Base-by-base conservation (phyloP, 2,113 vertebrate genomes). In the Porphyrio hochstetteri region DNA sequence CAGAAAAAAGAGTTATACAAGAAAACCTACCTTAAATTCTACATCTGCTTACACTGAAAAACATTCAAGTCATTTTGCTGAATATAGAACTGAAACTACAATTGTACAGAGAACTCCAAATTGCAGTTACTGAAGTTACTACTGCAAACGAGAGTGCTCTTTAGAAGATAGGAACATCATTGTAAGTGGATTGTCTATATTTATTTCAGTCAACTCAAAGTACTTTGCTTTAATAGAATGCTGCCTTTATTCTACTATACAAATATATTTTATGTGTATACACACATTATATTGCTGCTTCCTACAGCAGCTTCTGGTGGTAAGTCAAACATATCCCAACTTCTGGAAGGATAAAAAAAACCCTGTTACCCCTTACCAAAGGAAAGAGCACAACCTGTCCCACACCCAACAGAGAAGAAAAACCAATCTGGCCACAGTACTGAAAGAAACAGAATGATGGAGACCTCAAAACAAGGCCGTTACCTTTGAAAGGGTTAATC, bases 371-470 rank as follows among this genome's bases (percentile, higher is more conserved):
- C 5, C 13, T 78, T 78, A n/a, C 6, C 40, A 56, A 42, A 3
- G 24, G 8, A 40, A 56, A 92, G 38, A 64, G 18, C 2, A 50
- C 79, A 70, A 74, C 5, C 15, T 19, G 10, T 18, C 13, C 14
- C 0, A 0, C 8, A 11, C 12, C 64, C 13, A 63, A 55, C 18
- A 53, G 31, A 59, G 0, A 2, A 28, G 19, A 5, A 36, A 38
- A 67, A 61, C 4, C 0, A 57, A 40, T 40, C 42, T 68, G 18
- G 19, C 24, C 5, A 8, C 24, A n/a, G 21, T 52, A 57, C 13
- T 38, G 20, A 55, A 59, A 44, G 24, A 50, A 1, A 33, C 5
- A 35, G 17, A 75, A 59, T 9, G 5, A 38, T 4, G 36, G 3
- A 67, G 16, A 56, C 9, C 7, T 15, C 36, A 69, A 72, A 80